Evolutionary conservation across 1,140 invertebrate genomes (phyloP).

Genomic region (Megathymus violae): DNA sequence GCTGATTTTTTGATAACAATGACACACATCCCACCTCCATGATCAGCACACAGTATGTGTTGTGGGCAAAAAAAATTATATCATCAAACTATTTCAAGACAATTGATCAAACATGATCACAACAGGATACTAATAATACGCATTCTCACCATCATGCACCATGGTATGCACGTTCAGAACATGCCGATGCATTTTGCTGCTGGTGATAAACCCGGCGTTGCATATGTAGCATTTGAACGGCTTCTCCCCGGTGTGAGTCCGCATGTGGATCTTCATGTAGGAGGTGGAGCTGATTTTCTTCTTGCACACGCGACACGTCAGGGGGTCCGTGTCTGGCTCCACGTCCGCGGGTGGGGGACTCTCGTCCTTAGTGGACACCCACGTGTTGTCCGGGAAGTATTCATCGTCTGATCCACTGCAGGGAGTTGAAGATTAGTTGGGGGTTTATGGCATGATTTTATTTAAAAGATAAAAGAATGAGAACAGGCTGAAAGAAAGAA

Average conservation of each 20-base stretch:
- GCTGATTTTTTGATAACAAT: too few relatives aligned
- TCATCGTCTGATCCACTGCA: constrained; percentile 60
- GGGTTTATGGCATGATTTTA: too few relatives aligned
- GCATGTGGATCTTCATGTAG: constrained; percentile 65
- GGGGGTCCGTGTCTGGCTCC: constrained; percentile 10
- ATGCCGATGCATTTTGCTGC: constrained; percentile 72
- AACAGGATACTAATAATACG: too few relatives aligned
- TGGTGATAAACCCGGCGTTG: constrained; percentile 89
- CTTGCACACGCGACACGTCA: constrained; percentile 52
- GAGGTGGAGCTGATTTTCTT: constrained; percentile 65
- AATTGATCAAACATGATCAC: too few relatives aligned
- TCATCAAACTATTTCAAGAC: too few relatives aligned
- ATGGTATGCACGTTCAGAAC: constrained; percentile 55
- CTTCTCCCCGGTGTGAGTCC: constrained; percentile 87
- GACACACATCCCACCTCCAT: too few relatives aligned
- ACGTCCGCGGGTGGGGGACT: constrained; percentile 14
- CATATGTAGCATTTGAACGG: constrained; percentile 89
- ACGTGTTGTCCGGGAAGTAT: constrained; percentile 69
- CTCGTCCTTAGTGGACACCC: constrained; percentile 49
- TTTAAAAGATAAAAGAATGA: too few relatives aligned
- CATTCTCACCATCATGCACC: constrained; percentile 47
- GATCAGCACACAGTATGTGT: too few relatives aligned
- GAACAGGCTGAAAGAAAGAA: too few relatives aligned
- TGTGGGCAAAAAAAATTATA: too few relatives aligned
- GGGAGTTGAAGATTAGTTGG: too few relatives aligned